A percentile compares a stretch with the other conserved stretches of the same genome.
phyloP scores from a whole-genome alignment of 1,140 invertebrate species.

The Orius insidiosus region DNA sequence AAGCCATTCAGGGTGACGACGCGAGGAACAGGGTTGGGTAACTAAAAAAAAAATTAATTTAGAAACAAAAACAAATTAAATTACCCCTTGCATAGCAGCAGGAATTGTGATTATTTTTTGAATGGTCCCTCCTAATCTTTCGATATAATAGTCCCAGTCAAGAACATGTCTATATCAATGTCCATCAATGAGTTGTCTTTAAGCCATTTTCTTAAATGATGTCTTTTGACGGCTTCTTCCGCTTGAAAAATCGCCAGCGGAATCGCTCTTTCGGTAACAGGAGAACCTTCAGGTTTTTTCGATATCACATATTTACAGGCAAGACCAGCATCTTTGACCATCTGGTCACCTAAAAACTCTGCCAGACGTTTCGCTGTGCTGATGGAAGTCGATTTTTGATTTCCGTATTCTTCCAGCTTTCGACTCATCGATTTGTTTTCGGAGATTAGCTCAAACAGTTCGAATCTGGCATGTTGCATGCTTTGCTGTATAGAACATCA shows the following conservation, averaged over 20 bases:
- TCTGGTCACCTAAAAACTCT: slow-evolving; percentile 96
- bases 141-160: slow-evolving; percentile 97
- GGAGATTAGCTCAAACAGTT: slow-evolving; percentile 92
- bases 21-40: slow-evolving; percentile 86
- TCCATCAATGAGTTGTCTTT: slow-evolving; percentile 62
- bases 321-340: slow-evolving; percentile 97
- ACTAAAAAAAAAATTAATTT: slow-evolving; percentile 26
- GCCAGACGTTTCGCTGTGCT: slow-evolving; percentile 91
- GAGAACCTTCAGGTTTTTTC: slow-evolving; percentile 81
- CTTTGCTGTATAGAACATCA: slow-evolving; percentile 86
- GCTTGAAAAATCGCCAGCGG: slow-evolving; percentile 95
- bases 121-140: slow-evolving; percentile 79
- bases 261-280: slow-evolving; percentile 81
- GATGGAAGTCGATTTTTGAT: slow-evolving; percentile 95
- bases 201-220: slow-evolving; percentile 88
- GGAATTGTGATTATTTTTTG: slow-evolving; percentile 99
- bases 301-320: slow-evolving; percentile 94
- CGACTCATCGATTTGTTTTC: slow-evolving; percentile 96
- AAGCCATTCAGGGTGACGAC: slow-evolving; percentile 95
- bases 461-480: slow-evolving; percentile 81
- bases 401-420: slow-evolving; percentile 91
- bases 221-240: slow-evolving; percentile 66
- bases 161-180: slow-evolving; percentile 85
- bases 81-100: slow-evolving; percentile 84
- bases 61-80: slow-evolving; percentile 15